A percentile compares a stretch with the other conserved stretches of the same genome.
These are phyloP conservation scores for Macheiramphus alcinus DNA, from an alignment of 2,113 vertebrate species.

Conservation along the genomic window DNA sequence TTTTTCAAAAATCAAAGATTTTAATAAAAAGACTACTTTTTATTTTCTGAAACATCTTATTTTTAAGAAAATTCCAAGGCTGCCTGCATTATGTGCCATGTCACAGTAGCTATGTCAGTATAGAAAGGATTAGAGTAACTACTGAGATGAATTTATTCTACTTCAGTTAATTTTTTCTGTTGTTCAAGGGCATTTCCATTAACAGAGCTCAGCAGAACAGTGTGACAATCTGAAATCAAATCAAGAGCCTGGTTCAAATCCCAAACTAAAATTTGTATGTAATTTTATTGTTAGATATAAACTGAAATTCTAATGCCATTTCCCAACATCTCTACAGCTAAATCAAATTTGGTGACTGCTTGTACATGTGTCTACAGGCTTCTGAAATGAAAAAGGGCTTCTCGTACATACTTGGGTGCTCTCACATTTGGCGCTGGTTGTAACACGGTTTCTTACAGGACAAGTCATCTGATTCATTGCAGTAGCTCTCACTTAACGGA, in stretches of 20 bases:
- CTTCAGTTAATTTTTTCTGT: background rate
- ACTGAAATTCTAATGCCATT: background rate
- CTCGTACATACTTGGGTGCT: accelerated
- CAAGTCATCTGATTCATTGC: background rate
- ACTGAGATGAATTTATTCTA: background rate
- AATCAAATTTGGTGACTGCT: background rate
- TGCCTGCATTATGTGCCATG: accelerated
- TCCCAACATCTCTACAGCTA: background rate
- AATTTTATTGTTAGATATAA: background rate
- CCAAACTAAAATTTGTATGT: background rate
- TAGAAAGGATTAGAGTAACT: background rate
- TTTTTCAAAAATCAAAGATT: background rate
- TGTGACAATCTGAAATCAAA: conserved; percentile 7
- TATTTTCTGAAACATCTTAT: background rate
- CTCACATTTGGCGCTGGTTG: background rate
- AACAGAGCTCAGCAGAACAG: background rate
- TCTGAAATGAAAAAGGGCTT: background rate
- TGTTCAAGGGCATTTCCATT: background rate
- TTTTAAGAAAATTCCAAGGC: background rate
- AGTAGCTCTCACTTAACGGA: background rate
- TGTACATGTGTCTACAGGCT: background rate
- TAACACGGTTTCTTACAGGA: background rate
- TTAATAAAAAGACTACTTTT: background rate
- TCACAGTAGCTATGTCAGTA: background rate
- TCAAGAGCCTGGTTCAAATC: background rate